Evolutionary conservation across 37 sponge, comb jelly and placozoan genomes (phyloP).

Genomic region (Spongia lamella): DNA sequence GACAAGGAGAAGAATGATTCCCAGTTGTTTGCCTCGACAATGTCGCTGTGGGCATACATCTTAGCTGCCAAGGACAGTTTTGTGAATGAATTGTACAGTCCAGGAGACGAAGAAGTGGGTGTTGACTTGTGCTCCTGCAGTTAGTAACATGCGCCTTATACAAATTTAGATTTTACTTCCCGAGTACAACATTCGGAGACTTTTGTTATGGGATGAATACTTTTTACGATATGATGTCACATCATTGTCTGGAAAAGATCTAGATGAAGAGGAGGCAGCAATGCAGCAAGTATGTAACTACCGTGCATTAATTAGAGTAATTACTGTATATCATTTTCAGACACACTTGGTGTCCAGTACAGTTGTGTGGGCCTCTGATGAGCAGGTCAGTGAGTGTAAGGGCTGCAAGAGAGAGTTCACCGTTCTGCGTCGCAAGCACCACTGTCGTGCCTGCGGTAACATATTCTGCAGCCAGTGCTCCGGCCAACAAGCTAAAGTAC

Average conservation of each 20-base stretch:
- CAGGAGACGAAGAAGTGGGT: slow-evolving; percentile 21
- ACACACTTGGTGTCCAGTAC: slow-evolving; percentile 23
- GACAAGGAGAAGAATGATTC: slow-evolving; percentile 67
- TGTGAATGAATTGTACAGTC: slow-evolving; percentile 45
- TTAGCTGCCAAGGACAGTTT: slow-evolving; percentile 44
- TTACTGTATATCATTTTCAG: too few species aligned
- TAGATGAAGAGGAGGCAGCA: too few species aligned
- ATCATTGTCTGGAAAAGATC: slow-evolving; percentile 2
- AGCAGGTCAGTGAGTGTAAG: slow-evolving; percentile 64
- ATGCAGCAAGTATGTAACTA: too few species aligned
- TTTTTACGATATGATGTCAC: slow-evolving; percentile 86
- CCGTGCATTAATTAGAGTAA: too few species aligned
- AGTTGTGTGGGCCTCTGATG: slow-evolving; percentile 93
- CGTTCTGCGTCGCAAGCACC: slow-evolving; percentile 17
- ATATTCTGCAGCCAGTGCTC: slow-evolving; percentile 91
- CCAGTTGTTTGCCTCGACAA: slow-evolving; percentile 45
- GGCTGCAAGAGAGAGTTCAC: slow-evolving; percentile 80
- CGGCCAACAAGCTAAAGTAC: slow-evolving; percentile 50
- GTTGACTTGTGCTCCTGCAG: too few species aligned
- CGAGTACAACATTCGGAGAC: slow-evolving; percentile 63
- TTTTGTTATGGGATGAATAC: slow-evolving; percentile 93
- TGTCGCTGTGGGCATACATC: slow-evolving; percentile 74
- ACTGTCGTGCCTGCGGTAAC: slow-evolving; percentile 79
- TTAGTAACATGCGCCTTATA: too few species aligned
- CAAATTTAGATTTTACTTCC: slow-evolving; percentile 45